These are phyloP conservation scores for Dermochelys coriacea DNA, from an alignment of 2,797 vertebrate species.

Conservation along the genomic window DNA sequence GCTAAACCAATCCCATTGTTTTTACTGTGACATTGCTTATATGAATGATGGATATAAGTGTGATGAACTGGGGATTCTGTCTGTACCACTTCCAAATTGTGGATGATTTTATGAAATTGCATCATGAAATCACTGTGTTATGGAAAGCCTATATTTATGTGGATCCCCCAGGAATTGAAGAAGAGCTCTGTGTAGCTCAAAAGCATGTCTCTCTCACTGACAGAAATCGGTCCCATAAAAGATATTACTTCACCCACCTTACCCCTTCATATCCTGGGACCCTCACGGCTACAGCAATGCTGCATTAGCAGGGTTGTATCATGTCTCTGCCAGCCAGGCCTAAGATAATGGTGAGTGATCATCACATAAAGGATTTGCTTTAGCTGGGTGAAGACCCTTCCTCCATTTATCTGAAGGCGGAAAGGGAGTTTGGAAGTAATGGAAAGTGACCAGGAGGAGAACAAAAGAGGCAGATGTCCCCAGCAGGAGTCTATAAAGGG, in stretches of 20 bases:
- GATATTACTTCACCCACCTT: not conserved
- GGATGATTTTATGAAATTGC: not conserved
- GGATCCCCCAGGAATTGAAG: not conserved
- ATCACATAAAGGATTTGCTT: not conserved
- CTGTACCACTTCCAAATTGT: not conserved
- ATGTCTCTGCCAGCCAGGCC: not conserved
- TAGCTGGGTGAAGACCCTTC: not conserved
- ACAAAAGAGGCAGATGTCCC: not conserved
- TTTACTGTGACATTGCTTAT: not conserved
- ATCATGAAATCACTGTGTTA: not conserved
- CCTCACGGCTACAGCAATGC: not conserved
- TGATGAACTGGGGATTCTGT: not conserved
- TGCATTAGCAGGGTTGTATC: not conserved
- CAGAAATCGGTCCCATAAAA: not conserved
- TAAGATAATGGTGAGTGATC: not conserved
- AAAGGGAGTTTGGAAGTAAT: not conserved
- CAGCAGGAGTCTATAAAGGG: not conserved
- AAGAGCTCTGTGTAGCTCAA: not conserved
- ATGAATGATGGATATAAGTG: not conserved
- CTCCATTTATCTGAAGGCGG: not conserved
- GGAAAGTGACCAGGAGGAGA: not conserved
- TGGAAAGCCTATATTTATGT: not conserved
- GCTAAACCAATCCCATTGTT: not conserved
- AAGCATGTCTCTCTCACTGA: not conserved
- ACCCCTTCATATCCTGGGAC: not conserved